Base-by-base conservation (phyloP, 37 sponge, comb jelly and placozoan species). In the Beroe forskalii region DNA sequence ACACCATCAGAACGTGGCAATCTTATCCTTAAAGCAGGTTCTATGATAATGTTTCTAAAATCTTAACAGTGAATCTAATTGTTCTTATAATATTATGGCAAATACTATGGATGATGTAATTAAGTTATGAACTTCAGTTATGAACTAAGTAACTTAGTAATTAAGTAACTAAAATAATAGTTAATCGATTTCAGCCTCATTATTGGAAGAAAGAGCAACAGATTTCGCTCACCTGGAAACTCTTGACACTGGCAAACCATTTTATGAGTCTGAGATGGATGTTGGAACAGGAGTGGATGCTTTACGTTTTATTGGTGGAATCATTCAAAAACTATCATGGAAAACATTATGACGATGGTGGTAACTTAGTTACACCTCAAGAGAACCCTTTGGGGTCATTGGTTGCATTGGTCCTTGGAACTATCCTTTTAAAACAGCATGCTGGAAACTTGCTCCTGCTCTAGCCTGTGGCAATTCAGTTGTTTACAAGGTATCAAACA, bases 381-480 rank as follows among this genome's bases (percentile, higher is more conserved):
- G 92, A 20, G 92, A 91, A 61, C 92, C 92, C 3, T 25, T 91
- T 37, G 92, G 92, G 12, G 66, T 91, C 1, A 24, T 41, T 32
- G 92, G 61, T n/a, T 90, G 62, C 3, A 91, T 91, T 17, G 92
- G 92, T 24, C 61, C 92, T 27, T 91, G 92, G 92, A 91, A 91
- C 36, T 91, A 62, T 62, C 92, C 92, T 17, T 32, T 90, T 24
- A 67, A 91, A 61, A 91, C 89, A 12, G 90, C 66, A 1, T 90
- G 90, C 90, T 91, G 92, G 92, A 91, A 91, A 32, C 23, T 90
- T 28, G 92, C 92, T 41, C 92, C 92, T 62, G 92, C 92, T 35
- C 41, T 91, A 30, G 92, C 92, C 9, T 90, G 90, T 63, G 92
- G 92, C 22, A 91, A 91, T 36, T 30, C 92, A 20, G 25, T 91